A percentile compares a stretch with the other conserved stretches of the same genome.
These are phyloP conservation scores for Drosophila merina DNA, from an alignment of 2,888 invertebrate species.

Conservation along the genomic window DNA sequence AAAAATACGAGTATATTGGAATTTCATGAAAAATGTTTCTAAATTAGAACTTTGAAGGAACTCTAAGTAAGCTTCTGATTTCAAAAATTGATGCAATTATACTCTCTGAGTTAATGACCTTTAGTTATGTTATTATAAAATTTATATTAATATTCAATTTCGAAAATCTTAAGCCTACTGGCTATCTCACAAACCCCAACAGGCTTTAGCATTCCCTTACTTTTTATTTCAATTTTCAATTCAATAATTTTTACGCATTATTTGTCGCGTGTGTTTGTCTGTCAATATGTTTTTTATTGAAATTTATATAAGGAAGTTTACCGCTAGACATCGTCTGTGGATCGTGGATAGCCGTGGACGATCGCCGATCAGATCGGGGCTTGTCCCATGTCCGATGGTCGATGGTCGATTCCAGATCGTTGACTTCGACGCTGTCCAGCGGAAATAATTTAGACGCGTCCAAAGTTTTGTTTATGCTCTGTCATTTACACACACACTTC, in stretches of 20 bases:
- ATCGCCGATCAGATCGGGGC: constrained; percentile 12
- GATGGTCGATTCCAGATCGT: constrained; percentile 46
- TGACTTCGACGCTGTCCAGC: constrained; percentile 58
- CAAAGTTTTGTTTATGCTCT: constrained; percentile 47
- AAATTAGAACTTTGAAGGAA: too few species aligned
- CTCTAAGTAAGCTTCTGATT: too few species aligned
- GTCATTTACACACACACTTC: constrained; percentile 24
- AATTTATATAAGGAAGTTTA: constrained; percentile 78
- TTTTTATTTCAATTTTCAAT: constrained; percentile 74
- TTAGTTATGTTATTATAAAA: not conserved
- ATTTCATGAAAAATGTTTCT: too few species aligned
- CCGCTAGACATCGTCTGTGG: constrained; percentile 44
- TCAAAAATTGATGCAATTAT: too few species aligned
- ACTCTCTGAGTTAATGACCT: too few species aligned
- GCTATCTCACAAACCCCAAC: not conserved
- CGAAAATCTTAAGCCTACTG: not conserved
- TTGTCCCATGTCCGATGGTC: not conserved
- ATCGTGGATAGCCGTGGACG: constrained; percentile 13
- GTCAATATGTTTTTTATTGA: constrained; percentile 74
- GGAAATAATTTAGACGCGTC: constrained; percentile 73
- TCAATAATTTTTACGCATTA: constrained; percentile 75
- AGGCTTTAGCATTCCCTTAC: constrained; percentile 3
- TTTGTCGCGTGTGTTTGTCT: constrained; percentile 58
- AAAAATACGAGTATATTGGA: too few species aligned
- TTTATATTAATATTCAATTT: not conserved